Conservation (phyloP, 2,888 invertebrate species). For the Augiades crinisus region DNA sequence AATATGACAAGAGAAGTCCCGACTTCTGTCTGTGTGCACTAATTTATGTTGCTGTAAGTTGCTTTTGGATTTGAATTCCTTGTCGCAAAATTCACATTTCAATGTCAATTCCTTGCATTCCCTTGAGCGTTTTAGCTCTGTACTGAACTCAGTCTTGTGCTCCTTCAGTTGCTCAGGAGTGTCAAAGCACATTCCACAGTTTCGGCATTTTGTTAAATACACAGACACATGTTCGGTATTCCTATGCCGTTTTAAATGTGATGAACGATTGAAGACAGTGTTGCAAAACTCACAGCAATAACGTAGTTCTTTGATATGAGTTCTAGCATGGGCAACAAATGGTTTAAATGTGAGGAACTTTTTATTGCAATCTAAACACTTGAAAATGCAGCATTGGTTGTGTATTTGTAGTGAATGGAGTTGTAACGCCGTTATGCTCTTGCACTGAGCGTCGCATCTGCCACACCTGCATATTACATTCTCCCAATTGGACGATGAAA, state of each 20-base stretch:
- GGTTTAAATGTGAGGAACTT: conserved; percentile 50
- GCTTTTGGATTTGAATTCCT: conserved; percentile 64
- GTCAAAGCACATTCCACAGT: conserved; percentile 59
- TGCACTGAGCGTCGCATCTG: conserved; percentile 64
- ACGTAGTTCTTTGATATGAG: conserved; percentile 56
- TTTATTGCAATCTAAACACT: conserved; percentile 64
- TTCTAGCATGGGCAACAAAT: conserved; percentile 59
- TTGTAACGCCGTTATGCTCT: conserved; percentile 57
- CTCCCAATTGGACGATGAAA: conserved; percentile 54
- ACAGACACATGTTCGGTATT: conserved; percentile 43
- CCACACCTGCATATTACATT: conserved; percentile 65
- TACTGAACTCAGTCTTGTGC: conserved; percentile 52
- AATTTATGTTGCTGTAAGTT: conserved; percentile 63
- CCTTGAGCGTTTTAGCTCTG: conserved; percentile 36
- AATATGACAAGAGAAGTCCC: conserved; percentile 68
- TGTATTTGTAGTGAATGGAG: conserved; percentile 69
- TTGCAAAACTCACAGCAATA: conserved; percentile 69
- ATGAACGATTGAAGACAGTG: conserved; percentile 46
- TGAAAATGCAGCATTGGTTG: conserved; percentile 58
- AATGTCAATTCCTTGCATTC: conserved; percentile 40
- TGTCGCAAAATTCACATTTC: conserved; percentile 62
- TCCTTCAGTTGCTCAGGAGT: conserved; percentile 54
- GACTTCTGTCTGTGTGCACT: conserved; percentile 67
- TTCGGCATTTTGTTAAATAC: conserved; percentile 48
- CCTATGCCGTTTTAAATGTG: conserved; percentile 53